Conservation (phyloP, 2,888 invertebrate species). For the Athripsodes cinereus region DNA sequence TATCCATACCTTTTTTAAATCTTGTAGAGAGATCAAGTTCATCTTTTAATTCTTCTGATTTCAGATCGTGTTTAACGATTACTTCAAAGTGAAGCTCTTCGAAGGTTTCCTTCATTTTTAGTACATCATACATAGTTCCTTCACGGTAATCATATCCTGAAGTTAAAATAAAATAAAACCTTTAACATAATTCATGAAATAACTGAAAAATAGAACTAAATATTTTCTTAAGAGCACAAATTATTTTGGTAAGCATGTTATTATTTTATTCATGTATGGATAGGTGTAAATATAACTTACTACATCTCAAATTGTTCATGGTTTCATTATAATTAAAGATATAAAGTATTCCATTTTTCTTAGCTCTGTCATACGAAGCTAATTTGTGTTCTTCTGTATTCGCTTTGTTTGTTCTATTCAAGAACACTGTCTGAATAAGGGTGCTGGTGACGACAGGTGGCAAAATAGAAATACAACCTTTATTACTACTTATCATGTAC, state of each 20-base stretch:
- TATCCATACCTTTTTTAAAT: too few relatives aligned
- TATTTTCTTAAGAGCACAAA: too few relatives aligned
- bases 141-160: not conserved
- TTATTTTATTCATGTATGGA: too few relatives aligned
- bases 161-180: too few relatives aligned
- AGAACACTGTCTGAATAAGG: not conserved
- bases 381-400: not conserved
- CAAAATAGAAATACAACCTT: not conserved
- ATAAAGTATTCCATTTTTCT: not conserved
- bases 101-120: not conserved
- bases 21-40: too few relatives aligned
- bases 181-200: too few relatives aligned
- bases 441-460: not conserved
- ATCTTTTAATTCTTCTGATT: not conserved
- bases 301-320: not conserved
- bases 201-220: too few relatives aligned
- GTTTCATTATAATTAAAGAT: not conserved
- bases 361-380: not conserved
- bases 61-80: not conserved
- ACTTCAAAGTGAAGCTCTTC: constrained; percentile 5
- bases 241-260: too few relatives aligned
- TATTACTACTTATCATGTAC: too few relatives aligned
- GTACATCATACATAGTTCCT: constrained; percentile 3
- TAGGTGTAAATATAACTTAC: too few relatives aligned
- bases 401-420: not conserved